A percentile compares a stretch with the other conserved stretches of the same genome.
These are phyloP conservation scores for Holacanthus passer DNA, from an alignment of 2,113 vertebrate species.

Conservation along the genomic window DNA sequence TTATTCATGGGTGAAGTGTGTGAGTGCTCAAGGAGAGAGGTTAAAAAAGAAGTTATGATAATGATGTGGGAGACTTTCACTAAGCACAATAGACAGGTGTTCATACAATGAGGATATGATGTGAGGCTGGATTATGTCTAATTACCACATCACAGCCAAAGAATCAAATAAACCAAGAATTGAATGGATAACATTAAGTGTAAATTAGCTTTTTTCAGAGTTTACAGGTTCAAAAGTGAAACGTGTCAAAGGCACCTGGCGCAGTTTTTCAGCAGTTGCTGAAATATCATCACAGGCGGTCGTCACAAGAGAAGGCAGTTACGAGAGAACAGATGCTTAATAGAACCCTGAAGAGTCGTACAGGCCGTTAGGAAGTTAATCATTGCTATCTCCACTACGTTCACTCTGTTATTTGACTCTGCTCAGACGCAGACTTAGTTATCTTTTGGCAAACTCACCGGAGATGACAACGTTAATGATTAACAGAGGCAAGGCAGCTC, in stretches of 20 bases:
- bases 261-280: not conserved
- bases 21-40: constrained; percentile 6
- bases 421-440: not conserved
- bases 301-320: constrained; percentile 8
- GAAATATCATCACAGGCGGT: not conserved
- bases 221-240: constrained; percentile 5
- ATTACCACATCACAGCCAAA: constrained; percentile 19
- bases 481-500: not conserved
- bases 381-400: constrained; percentile 15
- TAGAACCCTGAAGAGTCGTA: constrained; percentile 9
- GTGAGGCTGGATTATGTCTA: constrained; percentile 19
- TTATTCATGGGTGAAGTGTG: constrained; percentile 10
- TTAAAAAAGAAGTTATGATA: constrained; percentile 32
- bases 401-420: not conserved
- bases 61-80: not conserved
- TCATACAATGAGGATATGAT: constrained; percentile 15
- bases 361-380: constrained; percentile 55
- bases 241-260: not conserved
- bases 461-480: constrained; percentile 30
- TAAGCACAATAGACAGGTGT: constrained; percentile 33
- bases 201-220: not conserved
- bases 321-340: constrained; percentile 26
- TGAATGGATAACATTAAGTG: not conserved
- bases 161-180: not conserved
- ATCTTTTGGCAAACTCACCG: not conserved